Conservation (phyloP, 2,888 invertebrate species). For the Diachrysia chrysitis region DNA sequence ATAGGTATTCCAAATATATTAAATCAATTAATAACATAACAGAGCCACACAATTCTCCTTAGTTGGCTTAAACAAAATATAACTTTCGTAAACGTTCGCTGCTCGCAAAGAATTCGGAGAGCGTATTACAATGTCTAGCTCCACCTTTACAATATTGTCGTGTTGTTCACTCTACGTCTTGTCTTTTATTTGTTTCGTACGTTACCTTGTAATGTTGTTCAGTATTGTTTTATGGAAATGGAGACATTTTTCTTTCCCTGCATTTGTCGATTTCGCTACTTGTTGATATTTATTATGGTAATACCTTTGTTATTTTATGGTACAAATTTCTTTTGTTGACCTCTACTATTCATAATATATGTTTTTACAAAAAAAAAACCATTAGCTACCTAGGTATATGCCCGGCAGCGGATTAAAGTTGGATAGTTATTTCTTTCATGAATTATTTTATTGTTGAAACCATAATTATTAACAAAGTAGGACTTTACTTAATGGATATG, state of each 20-base stretch:
- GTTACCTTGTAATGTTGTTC: slow-evolving; percentile 35
- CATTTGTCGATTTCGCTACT: slow-evolving; percentile 5
- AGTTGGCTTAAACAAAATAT: background rate
- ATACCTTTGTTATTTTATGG: background rate
- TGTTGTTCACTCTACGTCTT: slow-evolving; percentile 26
- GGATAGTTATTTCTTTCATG: too few relatives aligned
- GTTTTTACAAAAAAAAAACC: too few relatives aligned
- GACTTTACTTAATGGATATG: too few relatives aligned
- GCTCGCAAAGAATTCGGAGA: background rate
- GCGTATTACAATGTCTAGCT: background rate
- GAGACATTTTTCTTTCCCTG: slow-evolving; percentile 15
- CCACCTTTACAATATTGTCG: slow-evolving; percentile 26
- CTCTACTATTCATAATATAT: too few relatives aligned
- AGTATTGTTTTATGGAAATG: slow-evolving; percentile 25
- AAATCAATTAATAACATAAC: too few relatives aligned
- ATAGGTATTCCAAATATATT: too few relatives aligned
- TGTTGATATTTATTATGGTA: slow-evolving; percentile 1
- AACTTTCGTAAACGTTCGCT: background rate
- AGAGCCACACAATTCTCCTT: too few relatives aligned
- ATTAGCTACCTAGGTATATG: too few relatives aligned
- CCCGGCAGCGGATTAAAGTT: too few relatives aligned
- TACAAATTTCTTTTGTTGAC: background rate
- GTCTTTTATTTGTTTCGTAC: slow-evolving; percentile 27
- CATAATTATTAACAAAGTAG: too few relatives aligned
- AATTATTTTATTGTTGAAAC: too few relatives aligned